Conservation (phyloP, 2,797 vertebrate genomes). For the Ambastaia sidthimunki region DNA sequence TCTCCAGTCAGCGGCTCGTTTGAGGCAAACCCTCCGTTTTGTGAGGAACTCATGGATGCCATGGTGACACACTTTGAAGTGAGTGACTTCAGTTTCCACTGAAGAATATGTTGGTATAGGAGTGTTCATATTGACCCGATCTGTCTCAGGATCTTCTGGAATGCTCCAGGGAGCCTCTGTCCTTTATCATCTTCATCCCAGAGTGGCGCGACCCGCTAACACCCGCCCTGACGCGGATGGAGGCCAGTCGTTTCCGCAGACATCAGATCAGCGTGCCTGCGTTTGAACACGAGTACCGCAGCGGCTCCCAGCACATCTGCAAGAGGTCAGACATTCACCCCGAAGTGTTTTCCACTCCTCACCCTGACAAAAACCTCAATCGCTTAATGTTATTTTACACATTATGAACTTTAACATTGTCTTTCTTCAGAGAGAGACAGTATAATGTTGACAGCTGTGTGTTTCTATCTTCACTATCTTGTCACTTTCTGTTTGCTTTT, state of each 20-base stretch:
- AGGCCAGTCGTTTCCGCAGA: slow-evolving; percentile 88
- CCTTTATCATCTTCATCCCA: slow-evolving; percentile 93
- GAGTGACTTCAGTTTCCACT: neutral
- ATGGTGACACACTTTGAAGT: slow-evolving; percentile 98
- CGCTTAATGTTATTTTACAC: too few species aligned
- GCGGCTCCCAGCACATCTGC: slow-evolving; percentile 93
- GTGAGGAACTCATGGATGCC: slow-evolving; percentile 96
- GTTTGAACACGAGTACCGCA: slow-evolving; percentile 95
- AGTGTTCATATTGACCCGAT: neutral
- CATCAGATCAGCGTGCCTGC: slow-evolving; percentile 88
- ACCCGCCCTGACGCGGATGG: slow-evolving; percentile 92
- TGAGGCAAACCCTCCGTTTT: slow-evolving; percentile 96
- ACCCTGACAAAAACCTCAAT: too few species aligned
- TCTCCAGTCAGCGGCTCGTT: slow-evolving; percentile 94
- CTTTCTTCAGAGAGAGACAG: too few species aligned
- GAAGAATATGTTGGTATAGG: neutral
- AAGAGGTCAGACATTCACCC: slow-evolving; percentile 80
- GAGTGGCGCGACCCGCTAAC: slow-evolving; percentile 96
- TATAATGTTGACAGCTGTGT: too few species aligned
- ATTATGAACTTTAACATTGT: too few species aligned
- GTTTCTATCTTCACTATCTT: neutral
- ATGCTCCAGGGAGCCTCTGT: slow-evolving; percentile 89
- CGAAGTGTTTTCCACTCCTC: too few species aligned
- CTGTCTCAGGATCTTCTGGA: slow-evolving; percentile 84
- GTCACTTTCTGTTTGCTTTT: neutral